These are phyloP conservation scores for Pseudopodoces humilis DNA, from an alignment of 2,113 vertebrate genomes.

Conservation along the genomic window DNA sequence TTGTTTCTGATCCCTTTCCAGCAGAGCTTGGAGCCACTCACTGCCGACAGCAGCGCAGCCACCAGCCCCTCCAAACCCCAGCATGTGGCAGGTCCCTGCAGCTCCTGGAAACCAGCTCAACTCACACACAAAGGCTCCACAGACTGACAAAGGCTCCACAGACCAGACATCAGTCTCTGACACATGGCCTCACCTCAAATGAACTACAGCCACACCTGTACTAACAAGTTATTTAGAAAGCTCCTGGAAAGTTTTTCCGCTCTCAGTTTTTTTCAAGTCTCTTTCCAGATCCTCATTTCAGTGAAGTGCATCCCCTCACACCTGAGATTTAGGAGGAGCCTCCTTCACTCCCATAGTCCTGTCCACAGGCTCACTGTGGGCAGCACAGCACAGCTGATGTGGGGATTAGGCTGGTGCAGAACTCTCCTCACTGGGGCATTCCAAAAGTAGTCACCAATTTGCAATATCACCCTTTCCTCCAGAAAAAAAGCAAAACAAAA, in stretches of 20 bases:
- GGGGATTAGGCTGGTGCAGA: neutral
- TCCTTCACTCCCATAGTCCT: neutral
- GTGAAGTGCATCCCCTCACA: neutral
- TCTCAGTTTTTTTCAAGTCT: neutral
- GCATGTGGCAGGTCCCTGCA: neutral
- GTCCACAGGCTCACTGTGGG: neutral
- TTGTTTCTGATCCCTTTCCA: neutral
- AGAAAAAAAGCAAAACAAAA: neutral
- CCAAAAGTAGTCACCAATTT: neutral
- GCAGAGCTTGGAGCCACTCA: neutral
- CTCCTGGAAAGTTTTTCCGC: neutral
- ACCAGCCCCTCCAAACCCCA: accelerated
- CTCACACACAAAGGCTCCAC: neutral
- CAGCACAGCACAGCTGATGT: neutral
- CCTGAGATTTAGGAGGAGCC: neutral
- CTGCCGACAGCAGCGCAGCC: neutral
- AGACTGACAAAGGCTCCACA: neutral
- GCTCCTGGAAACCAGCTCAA: neutral
- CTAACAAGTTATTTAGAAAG: neutral
- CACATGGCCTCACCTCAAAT: accelerated
- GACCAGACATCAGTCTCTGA: neutral
- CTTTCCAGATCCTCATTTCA: neutral
- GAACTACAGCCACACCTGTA: neutral
- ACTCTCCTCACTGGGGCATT: neutral
- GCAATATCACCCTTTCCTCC: neutral